A percentile compares a stretch with the other conserved stretches of the same genome.
Conservation (phyloP, 2,888 invertebrate species). For the Rhagonycha fulva region DNA sequence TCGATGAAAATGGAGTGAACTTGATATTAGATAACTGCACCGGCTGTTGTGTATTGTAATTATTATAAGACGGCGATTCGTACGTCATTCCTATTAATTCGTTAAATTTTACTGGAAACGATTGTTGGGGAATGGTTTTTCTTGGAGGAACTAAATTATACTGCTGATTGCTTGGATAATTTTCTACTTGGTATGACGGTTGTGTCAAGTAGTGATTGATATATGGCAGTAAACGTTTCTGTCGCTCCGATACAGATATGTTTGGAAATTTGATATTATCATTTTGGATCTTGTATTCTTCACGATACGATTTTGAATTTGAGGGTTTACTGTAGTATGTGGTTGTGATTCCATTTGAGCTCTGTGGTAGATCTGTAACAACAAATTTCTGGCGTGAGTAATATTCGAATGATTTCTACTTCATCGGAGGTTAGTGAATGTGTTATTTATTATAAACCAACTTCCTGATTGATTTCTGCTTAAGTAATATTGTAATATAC, state of each 20-base stretch:
- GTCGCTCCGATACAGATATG: slow-evolving; percentile 63
- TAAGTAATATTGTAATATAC: not conserved
- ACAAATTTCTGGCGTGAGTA: slow-evolving; percentile 2
- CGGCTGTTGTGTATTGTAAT: slow-evolving; percentile 5
- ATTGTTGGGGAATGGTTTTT: slow-evolving; percentile 13
- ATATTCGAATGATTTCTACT: not conserved
- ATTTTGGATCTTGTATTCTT: slow-evolving; percentile 35
- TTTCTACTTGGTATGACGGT: slow-evolving; percentile 40
- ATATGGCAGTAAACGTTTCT: slow-evolving; percentile 79
- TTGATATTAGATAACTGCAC: slow-evolving; percentile 46
- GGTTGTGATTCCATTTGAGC: slow-evolving; percentile 43
- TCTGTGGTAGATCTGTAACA: slow-evolving; percentile 38
- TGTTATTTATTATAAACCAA: not conserved
- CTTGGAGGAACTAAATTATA: slow-evolving; percentile 49
- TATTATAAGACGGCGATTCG: slow-evolving; percentile 12
- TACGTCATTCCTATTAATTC: slow-evolving; percentile 25
- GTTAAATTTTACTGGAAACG: slow-evolving; percentile 27
- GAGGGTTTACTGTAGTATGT: slow-evolving; percentile 51
- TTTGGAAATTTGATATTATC: slow-evolving; percentile 49
- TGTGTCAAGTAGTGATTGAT: slow-evolving; percentile 77
- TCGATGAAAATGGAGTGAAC: slow-evolving; percentile 60
- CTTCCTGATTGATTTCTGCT: not conserved
- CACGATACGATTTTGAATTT: slow-evolving; percentile 34
- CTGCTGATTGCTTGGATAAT: slow-evolving; percentile 44
- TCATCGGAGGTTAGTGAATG: slow-evolving; percentile 1